Base-by-base conservation (phyloP, 1,140 invertebrate species). In the Vollenhovia emeryi region DNA sequence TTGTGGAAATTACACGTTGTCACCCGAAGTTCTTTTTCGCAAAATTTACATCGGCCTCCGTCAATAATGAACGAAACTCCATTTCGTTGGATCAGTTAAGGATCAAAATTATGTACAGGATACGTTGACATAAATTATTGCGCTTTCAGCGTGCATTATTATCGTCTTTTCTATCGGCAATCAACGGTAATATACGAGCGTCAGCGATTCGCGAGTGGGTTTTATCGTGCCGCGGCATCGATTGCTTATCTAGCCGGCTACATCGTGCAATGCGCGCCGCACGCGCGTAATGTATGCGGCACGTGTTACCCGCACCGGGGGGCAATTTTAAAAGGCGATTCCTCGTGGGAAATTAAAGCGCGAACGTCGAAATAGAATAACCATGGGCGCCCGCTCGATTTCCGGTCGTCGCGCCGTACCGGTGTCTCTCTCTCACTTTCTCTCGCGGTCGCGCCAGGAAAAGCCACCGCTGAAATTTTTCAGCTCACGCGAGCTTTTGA, bases 341-440 rank as follows among this genome's bases (percentile, higher is more conserved):
- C 71, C 80, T 76, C 57, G 71, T 84, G 80, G 80, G 80, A 84
- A 84, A 84, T 84, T 84, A 84, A 84, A 84, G 80, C 55, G 71
- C 55, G 71, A 76, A 33, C 55, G 80, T 11, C 78, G n/a, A 82
- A 82, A 82, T 82, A 57, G 71, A 84, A 84, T 75, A 75, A 30
- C 71, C 18, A 43, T 69, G 33, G 43, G 15, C 79, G 66, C 18
- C 30, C 71, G 68, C 80, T 64, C 73, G 55, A 74, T 84, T 84
- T 76, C 71, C 78, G 66, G 48, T 21, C 15, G 55, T 13, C 68
- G n/a, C 21, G 64, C 13, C 48, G 64, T 6, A 24, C 30, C 36
- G 27, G n/a, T 27, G 11, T 15, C 52, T n/a, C n/a, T n/a, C n/a
- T n/a, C n/a, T n/a, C 69, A 55, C 55, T 62, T 57, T 62, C 18